Percentiles rank a stretch among this genome's conserved stretches.
These are phyloP conservation scores for Drosophila nikananu DNA, from an alignment of 1,140 invertebrate species.

Conservation along the genomic window DNA sequence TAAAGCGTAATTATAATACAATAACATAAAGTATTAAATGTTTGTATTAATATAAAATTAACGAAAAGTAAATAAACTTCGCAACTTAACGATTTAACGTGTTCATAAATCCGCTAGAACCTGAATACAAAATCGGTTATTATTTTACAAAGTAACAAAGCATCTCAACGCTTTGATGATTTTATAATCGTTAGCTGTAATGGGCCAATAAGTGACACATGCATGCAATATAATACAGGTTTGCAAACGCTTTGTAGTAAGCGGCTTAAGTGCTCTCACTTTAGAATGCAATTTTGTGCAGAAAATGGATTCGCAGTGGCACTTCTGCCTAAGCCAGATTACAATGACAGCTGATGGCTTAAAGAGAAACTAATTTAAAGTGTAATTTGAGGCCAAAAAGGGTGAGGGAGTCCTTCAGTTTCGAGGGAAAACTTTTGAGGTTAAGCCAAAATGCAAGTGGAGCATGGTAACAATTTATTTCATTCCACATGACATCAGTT, in stretches of 20 bases:
- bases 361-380: conserved; percentile 50
- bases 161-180: background rate
- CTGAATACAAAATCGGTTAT: background rate
- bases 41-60: background rate
- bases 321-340: conserved; percentile 31
- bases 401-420: no score
- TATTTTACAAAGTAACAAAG: background rate
- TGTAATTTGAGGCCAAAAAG: conserved; percentile 6
- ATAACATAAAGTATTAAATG: no score
- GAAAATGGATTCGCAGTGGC: conserved; percentile 47
- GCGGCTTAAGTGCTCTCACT: conserved; percentile 54
- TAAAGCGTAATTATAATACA: no score
- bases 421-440: conserved; percentile 6
- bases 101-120: background rate
- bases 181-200: background rate
- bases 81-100: background rate
- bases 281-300: conserved; percentile 55
- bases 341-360: conserved; percentile 23
- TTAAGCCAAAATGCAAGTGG: conserved; percentile 22
- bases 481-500: conserved; percentile 24
- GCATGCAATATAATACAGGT: background rate
- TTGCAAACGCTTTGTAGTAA: conserved; percentile 24
- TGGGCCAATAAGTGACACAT: conserved; percentile 17
- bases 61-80: background rate
- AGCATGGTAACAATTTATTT: conserved; percentile 28